Evolutionary conservation across 2,113 vertebrate species (phyloP).

Genomic region (Urocolius indicus): DNA sequence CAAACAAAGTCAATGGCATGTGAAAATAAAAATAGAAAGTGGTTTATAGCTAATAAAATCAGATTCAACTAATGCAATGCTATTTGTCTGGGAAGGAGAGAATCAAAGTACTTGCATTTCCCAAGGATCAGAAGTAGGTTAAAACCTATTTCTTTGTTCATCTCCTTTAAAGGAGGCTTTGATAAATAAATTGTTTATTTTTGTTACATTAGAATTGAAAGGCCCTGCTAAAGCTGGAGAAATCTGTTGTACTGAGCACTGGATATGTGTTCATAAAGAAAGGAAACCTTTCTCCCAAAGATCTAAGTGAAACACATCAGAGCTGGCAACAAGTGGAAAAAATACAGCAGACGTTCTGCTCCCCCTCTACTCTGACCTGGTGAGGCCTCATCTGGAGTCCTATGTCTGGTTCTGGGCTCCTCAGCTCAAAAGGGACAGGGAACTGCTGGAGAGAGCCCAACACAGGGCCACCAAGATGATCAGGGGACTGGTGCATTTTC

Average conservation of each 20-base stretch:
- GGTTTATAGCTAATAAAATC: constrained; percentile 50
- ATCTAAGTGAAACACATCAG: not conserved
- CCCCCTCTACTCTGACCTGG: too few relatives aligned
- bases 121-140: constrained; percentile 16
- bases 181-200: constrained; percentile 11
- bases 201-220: not conserved
- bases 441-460: too few relatives aligned
- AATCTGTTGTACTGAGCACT: not conserved
- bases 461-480: too few relatives aligned
- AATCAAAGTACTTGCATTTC: constrained; percentile 22
- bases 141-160: constrained; percentile 7
- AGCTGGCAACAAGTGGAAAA: not conserved
- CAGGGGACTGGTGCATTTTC: too few relatives aligned
- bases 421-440: too few relatives aligned
- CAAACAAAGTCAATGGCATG: constrained; percentile 37
- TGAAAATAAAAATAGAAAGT: constrained; percentile 44
- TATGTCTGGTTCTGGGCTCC: too few relatives aligned
- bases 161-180: constrained; percentile 2
- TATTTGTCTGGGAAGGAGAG: constrained; percentile 5
- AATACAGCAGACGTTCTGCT: not conserved
- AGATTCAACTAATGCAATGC: constrained; percentile 38
- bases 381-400: too few relatives aligned
- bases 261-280: not conserved
- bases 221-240: not conserved
- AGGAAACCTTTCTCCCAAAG: not conserved